Evolutionary conservation across 2,113 vertebrate genomes (phyloP).

Genomic region (Amazona guildingii): DNA sequence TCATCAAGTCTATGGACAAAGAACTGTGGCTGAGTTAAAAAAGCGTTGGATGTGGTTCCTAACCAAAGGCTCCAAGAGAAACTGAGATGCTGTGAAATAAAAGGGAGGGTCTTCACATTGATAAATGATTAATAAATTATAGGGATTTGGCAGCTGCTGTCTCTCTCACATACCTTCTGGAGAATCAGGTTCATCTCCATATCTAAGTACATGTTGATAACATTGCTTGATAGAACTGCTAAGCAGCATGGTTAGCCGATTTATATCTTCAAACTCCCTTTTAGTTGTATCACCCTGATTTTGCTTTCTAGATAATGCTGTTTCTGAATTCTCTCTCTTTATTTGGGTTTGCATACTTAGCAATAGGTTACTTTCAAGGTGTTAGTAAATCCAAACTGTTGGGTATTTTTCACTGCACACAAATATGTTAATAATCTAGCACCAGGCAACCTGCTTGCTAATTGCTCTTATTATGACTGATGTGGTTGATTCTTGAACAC

Average conservation of each 20-base stretch:
- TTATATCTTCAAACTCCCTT: not conserved
- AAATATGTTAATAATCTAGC: not conserved
- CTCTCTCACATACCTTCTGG: not conserved
- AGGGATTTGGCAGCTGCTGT: not conserved
- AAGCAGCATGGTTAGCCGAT: not conserved
- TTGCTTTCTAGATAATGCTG: not conserved
- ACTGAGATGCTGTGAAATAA: not conserved
- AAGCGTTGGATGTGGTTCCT: not conserved
- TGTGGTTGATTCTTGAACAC: not conserved
- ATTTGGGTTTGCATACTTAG: not conserved
- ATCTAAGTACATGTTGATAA: accelerated
- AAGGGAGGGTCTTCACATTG: not conserved
- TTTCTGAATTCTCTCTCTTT: not conserved
- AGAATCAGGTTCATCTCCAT: not conserved
- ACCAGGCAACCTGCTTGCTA: not conserved
- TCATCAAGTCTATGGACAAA: too few species aligned
- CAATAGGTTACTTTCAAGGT: not conserved
- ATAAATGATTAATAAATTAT: not conserved
- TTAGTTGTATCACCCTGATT: not conserved
- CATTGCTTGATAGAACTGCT: not conserved
- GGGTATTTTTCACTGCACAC: not conserved
- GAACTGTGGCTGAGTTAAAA: not conserved
- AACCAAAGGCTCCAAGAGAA: not conserved
- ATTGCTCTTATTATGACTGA: not conserved
- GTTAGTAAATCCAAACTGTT: not conserved